These are phyloP conservation scores for Centropyge bicolor DNA, from an alignment of 2,797 vertebrate genomes.

Conservation along the genomic window DNA sequence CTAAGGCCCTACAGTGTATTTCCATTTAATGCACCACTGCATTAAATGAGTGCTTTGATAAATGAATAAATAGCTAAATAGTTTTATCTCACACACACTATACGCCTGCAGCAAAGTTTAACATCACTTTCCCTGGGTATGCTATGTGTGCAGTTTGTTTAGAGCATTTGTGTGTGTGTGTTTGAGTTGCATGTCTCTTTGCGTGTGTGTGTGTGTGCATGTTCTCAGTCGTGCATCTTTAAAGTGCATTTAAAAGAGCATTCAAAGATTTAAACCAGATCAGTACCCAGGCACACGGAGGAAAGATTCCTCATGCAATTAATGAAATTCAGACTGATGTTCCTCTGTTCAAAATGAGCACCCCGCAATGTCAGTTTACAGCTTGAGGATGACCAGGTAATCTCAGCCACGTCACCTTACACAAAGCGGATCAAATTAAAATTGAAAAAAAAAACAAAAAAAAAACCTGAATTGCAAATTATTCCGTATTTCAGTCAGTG, in stretches of 20 bases:
- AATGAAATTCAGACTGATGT: conserved; percentile 39
- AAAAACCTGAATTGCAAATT: conserved; percentile 62
- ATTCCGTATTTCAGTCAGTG: conserved; percentile 57
- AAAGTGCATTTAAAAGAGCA: neutral
- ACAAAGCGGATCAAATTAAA: conserved; percentile 37
- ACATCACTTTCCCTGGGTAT: conserved; percentile 21
- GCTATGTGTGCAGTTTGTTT: conserved; percentile 17
- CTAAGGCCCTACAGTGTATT: conserved; percentile 10
- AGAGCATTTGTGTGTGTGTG: neutral
- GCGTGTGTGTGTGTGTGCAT: conserved; percentile 17
- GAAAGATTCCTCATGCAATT: conserved; percentile 29
- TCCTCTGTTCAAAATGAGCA: conserved; percentile 33
- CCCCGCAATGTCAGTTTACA: conserved; percentile 40
- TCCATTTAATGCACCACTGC: conserved; percentile 17
- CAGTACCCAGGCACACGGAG: conserved; percentile 27
- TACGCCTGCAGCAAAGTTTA: conserved; percentile 45
- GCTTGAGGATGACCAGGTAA: conserved; percentile 23
- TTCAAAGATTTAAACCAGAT: conserved; percentile 34
- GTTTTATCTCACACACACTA: conserved; percentile 17
- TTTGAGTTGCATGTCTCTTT: conserved; percentile 13
- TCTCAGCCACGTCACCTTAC: conserved; percentile 37
- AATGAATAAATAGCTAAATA: conserved; percentile 39
- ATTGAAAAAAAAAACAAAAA: conserved; percentile 20
- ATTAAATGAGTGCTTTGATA: conserved; percentile 36
- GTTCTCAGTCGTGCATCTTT: neutral